Percentiles rank a stretch among this genome's conserved stretches.
phyloP scores from a whole-genome alignment of 2,113 vertebrate species.

The Urocynchramus pylzowi region DNA sequence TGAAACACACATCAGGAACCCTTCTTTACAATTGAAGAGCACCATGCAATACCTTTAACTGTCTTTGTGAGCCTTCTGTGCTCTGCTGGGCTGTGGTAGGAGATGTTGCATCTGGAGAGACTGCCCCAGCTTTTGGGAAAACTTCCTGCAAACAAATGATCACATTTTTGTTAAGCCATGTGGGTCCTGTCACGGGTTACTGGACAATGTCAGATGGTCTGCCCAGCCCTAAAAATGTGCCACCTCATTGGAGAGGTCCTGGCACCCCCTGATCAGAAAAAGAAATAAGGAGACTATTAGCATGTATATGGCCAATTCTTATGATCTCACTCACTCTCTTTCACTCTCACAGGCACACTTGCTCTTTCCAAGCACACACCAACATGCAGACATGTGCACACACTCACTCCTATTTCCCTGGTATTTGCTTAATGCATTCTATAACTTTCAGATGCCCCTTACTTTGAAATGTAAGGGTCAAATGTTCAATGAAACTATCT shows the following conservation, averaged over 20 bases:
- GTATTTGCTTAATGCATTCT: background rate
- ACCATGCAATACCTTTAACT: background rate
- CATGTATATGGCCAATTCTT: background rate
- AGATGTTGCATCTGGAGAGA: accelerated
- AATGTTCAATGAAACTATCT: background rate
- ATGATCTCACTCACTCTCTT: background rate
- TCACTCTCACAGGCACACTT: background rate
- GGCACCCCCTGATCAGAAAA: background rate
- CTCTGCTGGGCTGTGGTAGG: accelerated
- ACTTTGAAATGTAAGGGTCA: background rate
- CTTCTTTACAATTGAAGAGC: accelerated
- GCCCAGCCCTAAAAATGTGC: accelerated
- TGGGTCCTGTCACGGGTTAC: background rate
- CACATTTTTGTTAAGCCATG: background rate
- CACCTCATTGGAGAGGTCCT: background rate
- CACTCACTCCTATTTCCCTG: background rate
- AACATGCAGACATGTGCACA: accelerated
- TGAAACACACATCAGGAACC: accelerated
- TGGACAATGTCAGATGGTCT: background rate
- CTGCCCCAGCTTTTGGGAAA: background rate
- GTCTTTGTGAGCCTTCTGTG: background rate
- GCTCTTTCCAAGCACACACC: background rate
- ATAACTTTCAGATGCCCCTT: background rate
- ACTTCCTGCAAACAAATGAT: background rate
- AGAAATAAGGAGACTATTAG: background rate